Percentiles rank a stretch among this genome's conserved stretches.
Evolutionary conservation across 2,888 invertebrate species (phyloP).

Genomic region (Drosophila emarginata): DNA sequence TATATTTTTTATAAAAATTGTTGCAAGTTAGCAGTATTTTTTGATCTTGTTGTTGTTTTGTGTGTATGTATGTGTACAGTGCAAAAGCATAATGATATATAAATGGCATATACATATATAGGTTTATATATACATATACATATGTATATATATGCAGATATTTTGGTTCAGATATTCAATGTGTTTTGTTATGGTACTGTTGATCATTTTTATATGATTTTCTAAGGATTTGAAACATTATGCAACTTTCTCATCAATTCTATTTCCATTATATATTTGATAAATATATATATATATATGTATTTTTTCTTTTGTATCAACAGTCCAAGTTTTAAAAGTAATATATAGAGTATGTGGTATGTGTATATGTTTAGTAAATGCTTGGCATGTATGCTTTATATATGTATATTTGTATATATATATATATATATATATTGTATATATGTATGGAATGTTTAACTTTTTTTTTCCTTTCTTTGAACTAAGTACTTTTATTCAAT

Average conservation of each 20-base stretch:
- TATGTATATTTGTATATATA: conserved; percentile 30
- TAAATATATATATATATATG: too few relatives aligned
- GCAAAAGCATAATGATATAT: conserved; percentile 54
- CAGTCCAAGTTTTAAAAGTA: conserved; percentile 14
- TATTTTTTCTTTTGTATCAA: not conserved
- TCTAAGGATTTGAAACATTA: not conserved
- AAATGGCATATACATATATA: conserved; percentile 36
- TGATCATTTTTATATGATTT: not conserved
- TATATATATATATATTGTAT: conserved; percentile 23
- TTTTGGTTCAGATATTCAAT: conserved; percentile 33
- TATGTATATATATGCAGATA: conserved; percentile 39
- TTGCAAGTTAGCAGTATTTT: conserved; percentile 60
- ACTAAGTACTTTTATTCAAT: conserved; percentile 35
- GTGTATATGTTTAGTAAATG: conserved; percentile 44
- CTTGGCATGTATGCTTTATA: conserved; percentile 56
- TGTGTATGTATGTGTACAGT: conserved; percentile 55
- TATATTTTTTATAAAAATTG: not conserved
- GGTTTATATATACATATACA: conserved; percentile 31
- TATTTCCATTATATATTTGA: not conserved
- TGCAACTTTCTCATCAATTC: not conserved
- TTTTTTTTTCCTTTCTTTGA: conserved; percentile 13
- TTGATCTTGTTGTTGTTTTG: conserved; percentile 35
- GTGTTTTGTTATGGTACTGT: not conserved
- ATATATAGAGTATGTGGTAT: conserved; percentile 18
- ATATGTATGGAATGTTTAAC: conserved; percentile 12